A percentile compares a stretch with the other conserved stretches of the same genome.
Conservation (phyloP, 2,113 vertebrate genomes). For the Thermophis baileyi region DNA sequence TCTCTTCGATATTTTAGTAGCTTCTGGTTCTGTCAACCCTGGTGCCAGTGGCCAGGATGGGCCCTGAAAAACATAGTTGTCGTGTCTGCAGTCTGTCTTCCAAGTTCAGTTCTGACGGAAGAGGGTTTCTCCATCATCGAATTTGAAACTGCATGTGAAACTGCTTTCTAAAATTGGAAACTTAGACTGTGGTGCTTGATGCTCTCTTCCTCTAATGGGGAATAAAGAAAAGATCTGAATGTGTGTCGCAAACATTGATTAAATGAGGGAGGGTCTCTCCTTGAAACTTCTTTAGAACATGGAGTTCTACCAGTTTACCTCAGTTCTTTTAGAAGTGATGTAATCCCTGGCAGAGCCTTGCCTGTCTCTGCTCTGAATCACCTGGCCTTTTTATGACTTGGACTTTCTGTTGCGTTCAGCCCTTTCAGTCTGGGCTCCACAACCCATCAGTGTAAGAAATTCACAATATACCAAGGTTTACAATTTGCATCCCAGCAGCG, state of each 20-base stretch:
- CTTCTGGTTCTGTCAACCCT: background rate
- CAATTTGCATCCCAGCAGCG: background rate
- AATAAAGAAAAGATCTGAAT: background rate
- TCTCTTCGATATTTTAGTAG: background rate
- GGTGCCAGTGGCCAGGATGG: too few relatives aligned
- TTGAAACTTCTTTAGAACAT: background rate
- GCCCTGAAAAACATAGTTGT: too few relatives aligned
- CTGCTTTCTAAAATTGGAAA: background rate
- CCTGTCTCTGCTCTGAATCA: background rate
- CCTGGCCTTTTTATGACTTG: background rate
- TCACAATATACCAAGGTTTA: background rate
- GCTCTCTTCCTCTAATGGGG: background rate
- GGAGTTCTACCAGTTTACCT: background rate
- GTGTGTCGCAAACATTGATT: background rate
- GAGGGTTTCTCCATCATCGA: background rate
- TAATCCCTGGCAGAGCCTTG: background rate
- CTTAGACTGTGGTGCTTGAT: background rate
- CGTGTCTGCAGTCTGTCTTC: background rate
- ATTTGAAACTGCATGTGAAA: background rate
- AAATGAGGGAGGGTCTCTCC: background rate
- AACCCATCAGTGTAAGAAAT: background rate
- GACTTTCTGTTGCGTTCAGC: background rate
- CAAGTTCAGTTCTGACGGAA: background rate
- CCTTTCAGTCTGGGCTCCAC: background rate
- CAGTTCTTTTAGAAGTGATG: background rate